Evolutionary conservation across 2,113 vertebrate species (phyloP), one percentile per base, ranked within the genome.

Genomic region (Peromyscus californicus): DNA sequence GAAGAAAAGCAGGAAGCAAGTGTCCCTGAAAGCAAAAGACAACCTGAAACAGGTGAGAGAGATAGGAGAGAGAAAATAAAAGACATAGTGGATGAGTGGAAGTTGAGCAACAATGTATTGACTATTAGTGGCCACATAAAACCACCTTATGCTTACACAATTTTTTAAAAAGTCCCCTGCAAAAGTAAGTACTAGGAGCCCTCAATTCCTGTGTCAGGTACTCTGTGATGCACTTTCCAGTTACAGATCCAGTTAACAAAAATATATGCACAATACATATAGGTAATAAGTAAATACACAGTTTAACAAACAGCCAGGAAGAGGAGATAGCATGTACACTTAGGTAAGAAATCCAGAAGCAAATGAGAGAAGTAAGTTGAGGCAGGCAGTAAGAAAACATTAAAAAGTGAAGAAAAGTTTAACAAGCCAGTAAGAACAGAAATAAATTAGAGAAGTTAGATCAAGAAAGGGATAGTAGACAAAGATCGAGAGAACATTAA

Each of bases 101-200:
- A 84, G 13, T 65, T 84, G 36, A 29, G 70, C 69, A 54, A 6
- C 36, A 85, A 31, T n/a, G 65, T 85, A 88, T 76, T 79, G 88
- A 84, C 89, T 63, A 96, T 67, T 59, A 36, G 57, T 88, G 26
- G 29, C n/a, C 94, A 93, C 90, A 51, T 29, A 67, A 79, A 91
- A 57, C 3, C n/a, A 7, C 5, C 36, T 16, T 83, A 19, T 63
- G 29, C 48, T 92, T 54, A 93, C 76, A 67, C 12, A 61, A 42
- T 80, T 75, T 39, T 42, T 75, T 24, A 7, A 95, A 45, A 95
- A 90, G 17, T 3, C 21, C 72, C 31, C 83, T 67, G 29, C 26
- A 93, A 82, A 54, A 36, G 22, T 7, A 91, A 63, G 70, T 82
- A 26, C 57, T 78, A 86, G 48, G 70, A 92, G 0, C 26, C 90